phyloP scores from a whole-genome alignment of 2,888 invertebrate genomes.

The Xestia rhomboidea region DNA sequence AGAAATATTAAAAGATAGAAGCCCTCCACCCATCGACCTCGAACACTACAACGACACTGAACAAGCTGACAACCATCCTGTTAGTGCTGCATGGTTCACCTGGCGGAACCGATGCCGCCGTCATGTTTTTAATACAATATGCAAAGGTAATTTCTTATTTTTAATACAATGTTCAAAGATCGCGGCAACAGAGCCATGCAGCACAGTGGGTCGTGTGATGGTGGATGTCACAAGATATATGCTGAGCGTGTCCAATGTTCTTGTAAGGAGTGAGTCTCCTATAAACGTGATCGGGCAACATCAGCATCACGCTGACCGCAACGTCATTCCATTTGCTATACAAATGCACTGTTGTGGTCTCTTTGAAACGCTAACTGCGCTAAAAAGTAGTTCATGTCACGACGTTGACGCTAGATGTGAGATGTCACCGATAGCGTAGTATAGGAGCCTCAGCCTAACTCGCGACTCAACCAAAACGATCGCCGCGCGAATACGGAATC shows the following conservation, averaged over 20 bases:
- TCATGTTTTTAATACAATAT: background rate
- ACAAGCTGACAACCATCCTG: background rate
- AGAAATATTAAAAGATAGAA: background rate
- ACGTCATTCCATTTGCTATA: background rate
- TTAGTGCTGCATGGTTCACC: background rate
- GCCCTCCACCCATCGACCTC: slow-evolving; percentile 41
- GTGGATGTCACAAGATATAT: background rate
- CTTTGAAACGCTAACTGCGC: background rate
- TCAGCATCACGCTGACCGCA: background rate
- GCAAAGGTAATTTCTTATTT: background rate
- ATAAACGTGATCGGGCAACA: background rate
- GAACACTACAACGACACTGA: background rate
- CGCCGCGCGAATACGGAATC: background rate
- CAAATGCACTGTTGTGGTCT: background rate
- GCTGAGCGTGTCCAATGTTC: slow-evolving; percentile 6
- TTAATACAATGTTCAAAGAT: too few relatives aligned
- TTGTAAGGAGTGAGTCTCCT: background rate
- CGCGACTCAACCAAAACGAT: background rate
- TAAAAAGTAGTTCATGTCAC: background rate
- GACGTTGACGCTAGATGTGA: background rate
- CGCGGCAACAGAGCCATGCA: background rate
- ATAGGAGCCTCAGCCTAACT: background rate
- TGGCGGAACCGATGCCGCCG: background rate
- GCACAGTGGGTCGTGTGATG: background rate
- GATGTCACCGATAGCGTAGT: background rate